Conservation (phyloP, 2,888 invertebrate genomes). For the Clepsis dumicolana region DNA sequence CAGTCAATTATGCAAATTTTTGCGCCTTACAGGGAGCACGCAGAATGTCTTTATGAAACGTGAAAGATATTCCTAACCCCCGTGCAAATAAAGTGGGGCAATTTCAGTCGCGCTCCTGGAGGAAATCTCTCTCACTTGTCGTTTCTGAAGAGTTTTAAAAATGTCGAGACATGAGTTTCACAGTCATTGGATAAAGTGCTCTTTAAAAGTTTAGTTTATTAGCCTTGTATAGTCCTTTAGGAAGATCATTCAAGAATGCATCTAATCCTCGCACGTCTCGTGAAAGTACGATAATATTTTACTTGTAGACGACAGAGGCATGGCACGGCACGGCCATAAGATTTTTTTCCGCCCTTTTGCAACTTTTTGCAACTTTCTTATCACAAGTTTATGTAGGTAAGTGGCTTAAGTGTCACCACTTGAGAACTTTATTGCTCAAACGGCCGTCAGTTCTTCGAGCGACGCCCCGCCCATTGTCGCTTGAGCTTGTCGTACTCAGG, state of each 20-base stretch:
- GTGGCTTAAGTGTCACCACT: not conserved
- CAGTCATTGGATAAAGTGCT: not conserved
- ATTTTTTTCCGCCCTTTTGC: not conserved
- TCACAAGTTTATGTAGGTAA: not conserved
- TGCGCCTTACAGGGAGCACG: constrained; percentile 18
- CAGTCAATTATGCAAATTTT: constrained; percentile 41
- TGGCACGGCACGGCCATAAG: not conserved
- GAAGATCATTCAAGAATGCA: not conserved
- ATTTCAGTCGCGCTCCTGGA: not conserved
- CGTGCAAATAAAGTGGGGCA: constrained; percentile 21
- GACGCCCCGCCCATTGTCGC: not conserved
- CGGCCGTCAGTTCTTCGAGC: not conserved
- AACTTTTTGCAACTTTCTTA: not conserved
- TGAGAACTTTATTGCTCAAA: constrained; percentile 4
- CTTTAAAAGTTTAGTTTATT: not conserved
- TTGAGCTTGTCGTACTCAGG: not conserved
- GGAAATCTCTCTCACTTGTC: not conserved
- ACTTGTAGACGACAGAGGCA: not conserved
- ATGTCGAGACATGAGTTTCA: not conserved
- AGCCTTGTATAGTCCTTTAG: not conserved
- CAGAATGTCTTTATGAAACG: constrained; percentile 25
- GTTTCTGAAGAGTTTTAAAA: not conserved
- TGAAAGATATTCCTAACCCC: constrained; percentile 21
- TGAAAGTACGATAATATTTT: not conserved
- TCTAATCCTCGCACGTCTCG: too few relatives aligned